Base-by-base conservation (phyloP, 2,113 vertebrate genomes). In the Solenodon paradoxus region DNA sequence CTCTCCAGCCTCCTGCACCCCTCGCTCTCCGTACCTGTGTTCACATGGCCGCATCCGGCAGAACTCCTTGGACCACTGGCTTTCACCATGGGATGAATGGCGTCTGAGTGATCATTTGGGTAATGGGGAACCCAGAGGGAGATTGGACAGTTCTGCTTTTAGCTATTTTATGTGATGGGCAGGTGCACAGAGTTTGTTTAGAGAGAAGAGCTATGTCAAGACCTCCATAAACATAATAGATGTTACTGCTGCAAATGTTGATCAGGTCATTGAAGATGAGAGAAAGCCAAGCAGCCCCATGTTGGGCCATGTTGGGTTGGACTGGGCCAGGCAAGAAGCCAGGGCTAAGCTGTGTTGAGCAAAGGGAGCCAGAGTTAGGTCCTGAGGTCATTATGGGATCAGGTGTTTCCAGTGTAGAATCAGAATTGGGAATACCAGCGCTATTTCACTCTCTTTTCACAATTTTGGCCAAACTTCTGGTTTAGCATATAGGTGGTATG, bases 371-470 rank as follows among this genome's bases (percentile, higher is more conserved):
- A 47, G 38, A 91, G 19, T 19, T 59, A 45, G 57, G 40, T 59
- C 9, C 32, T 28, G 13, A 53, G 40, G 38, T 89, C 53, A 68
- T 26, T 40, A 11, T 8, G 35, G 87, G 19, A 5, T 80, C 53
- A 20, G 51, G 16, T 38, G 38, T 42, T 32, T 49, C 38, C 42
- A 78, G 1, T 28, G 11, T 5, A 51, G 55, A 92, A 11, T 20
- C 35, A 47, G 63, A 83, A 85, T 9, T 85, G 9, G 64, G 38
- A 55, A 71, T 51, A 5, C 12, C 45, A 53, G 6, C 16, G 74
- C 51, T 90, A 1, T 26, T 83, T 88, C 30, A n/a, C 72, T 69
- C 75, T 10, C 3, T 63, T 91, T 84, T 80, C 47, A 83, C 35
- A 59, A 30, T 64, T 72, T 66, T 55, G 55, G 59, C 61, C n/a